Evolutionary conservation across 2,888 invertebrate species (phyloP), one percentile per base, ranked within the genome.

Genomic region (Horisme vitalbata): DNA sequence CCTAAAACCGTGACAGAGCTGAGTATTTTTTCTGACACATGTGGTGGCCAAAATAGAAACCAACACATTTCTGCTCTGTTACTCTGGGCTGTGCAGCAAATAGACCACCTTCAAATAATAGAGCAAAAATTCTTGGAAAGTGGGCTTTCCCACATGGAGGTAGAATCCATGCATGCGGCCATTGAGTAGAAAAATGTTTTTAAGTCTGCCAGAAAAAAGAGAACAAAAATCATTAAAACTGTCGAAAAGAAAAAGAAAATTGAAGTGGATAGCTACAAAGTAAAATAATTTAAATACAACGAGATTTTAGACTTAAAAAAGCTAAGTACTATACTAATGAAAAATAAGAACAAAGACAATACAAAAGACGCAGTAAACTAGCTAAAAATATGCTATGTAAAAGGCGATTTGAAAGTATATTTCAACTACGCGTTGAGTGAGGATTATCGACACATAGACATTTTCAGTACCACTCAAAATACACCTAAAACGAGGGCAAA

Each of bases 141-240:
- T 5, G 18, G 18, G 4, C 18, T 4, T 18, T 4, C 18, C 5
- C 18, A 18, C 3, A 18, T 18, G 18, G 18, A 18, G 5, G 18
- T n/a, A 26, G 32, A 50, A 13, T 47, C 41, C 47, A 54, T 45
- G 9, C 9, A 14, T 23, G 18, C 18, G 4, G 5, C 4, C 33
- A 41, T 12, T 3, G 18, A 18, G 3, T 18, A 5, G 18, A 18
- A 18, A 18, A 18, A 18, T 18, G 5, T 18, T 18, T 18, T 18
- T 18, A 18, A 18, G 18, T 5, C 5, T 3, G 18, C 18, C 18
- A 18, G 8, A 9, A 34, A 11, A 33, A 24, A 33, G 27, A 18
- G 12, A 27, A 12, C 12, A 21, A 21, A 27, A 12, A 27, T 28
- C 2, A 38, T 52, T 52, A 39, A 36, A 12, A 38, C 71, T 72